Base-by-base conservation (phyloP, 1,140 invertebrate genomes). In the Zaprionus vittiger region DNA sequence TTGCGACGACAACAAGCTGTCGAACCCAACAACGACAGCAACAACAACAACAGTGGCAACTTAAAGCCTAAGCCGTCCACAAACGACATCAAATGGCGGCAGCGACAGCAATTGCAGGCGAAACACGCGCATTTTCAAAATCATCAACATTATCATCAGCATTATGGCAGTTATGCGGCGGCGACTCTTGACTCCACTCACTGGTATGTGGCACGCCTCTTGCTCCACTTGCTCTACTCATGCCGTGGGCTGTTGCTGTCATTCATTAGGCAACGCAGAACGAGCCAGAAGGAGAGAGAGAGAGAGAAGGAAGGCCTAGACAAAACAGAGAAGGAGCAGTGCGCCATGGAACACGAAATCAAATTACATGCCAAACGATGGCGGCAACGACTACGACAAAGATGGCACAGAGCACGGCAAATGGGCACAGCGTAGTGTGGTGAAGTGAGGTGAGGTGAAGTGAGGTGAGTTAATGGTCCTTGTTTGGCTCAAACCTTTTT, bases 101-200 rank as follows among this genome's bases (percentile, higher is more conserved):
- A 38, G 37, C 37, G 14, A 12, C 80, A 81, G 81, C 85, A 90
- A 90, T 89, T 90, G 84, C 71, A 71, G 41, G 68, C 61, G 75
- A 89, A 89, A 84, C 85, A 89, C 81, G 85, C 85, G 84, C 84
- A 63, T 75, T 84, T 89, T 89, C 15, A 87, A 90, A 81, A 89
- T 90, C 81, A 90, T 90, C 84, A 83, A 79, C 84, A 89, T 89
- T 89, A 90, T 84, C 84, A 89, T 89, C 84, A 90, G 79, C 84
- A 89, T 89, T 89, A 89, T 89, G 85, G 74, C 75, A 74, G 84
- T 89, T 89, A 90, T 90, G 81, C 79, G 76, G 80, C 47, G 47
- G 47, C 73, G 68, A 65, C 73, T 72, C 31, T 65, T 66, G 55
- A 28, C 52, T 55, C 20, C 38, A 5, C 5, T 6, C 49, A 1